Evolutionary conservation across 2,113 vertebrate species (phyloP).

Genomic region (Hymenochirus boettgeri): DNA sequence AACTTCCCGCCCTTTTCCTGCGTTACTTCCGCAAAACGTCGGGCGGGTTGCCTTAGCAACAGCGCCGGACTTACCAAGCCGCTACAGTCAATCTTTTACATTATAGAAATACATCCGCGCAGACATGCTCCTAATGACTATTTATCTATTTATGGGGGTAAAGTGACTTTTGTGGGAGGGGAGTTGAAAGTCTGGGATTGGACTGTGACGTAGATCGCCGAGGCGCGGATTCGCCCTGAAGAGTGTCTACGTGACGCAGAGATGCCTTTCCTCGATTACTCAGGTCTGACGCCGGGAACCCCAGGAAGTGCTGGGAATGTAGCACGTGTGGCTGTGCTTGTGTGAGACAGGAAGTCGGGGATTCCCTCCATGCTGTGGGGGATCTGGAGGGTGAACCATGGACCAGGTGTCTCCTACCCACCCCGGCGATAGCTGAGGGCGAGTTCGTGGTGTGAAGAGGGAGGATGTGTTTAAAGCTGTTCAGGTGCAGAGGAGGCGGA

Average conservation of each 20-base stretch:
- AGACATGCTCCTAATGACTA: too few relatives aligned
- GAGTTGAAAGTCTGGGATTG: too few relatives aligned
- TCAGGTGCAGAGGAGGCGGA: constrained; percentile 74
- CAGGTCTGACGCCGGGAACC: neutral
- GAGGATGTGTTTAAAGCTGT: constrained; percentile 89
- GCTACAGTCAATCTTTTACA: too few relatives aligned
- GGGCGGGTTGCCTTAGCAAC: constrained; percentile 10
- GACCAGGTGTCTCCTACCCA: constrained; percentile 30
- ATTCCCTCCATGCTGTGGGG: neutral
- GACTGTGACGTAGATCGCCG: too few relatives aligned
- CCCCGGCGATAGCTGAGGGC: constrained; percentile 63
- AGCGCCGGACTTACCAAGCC: neutral
- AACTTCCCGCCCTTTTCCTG: too few relatives aligned
- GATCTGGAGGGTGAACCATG: constrained; percentile 37
- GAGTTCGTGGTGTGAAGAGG: constrained; percentile 86
- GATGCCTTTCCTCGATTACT: neutral
- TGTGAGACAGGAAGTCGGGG: rapidly evolving
- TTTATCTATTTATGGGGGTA: too few relatives aligned
- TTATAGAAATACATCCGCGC: too few relatives aligned
- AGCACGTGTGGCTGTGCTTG: constrained; percentile 46
- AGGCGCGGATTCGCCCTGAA: too few relatives aligned
- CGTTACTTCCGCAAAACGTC: neutral
- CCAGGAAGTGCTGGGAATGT: constrained; percentile 46
- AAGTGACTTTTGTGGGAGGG: too few relatives aligned
- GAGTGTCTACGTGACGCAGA: too few relatives aligned